Evolutionary conservation across 1,140 invertebrate species (phyloP).

Genomic region (Nylanderia fulva): DNA sequence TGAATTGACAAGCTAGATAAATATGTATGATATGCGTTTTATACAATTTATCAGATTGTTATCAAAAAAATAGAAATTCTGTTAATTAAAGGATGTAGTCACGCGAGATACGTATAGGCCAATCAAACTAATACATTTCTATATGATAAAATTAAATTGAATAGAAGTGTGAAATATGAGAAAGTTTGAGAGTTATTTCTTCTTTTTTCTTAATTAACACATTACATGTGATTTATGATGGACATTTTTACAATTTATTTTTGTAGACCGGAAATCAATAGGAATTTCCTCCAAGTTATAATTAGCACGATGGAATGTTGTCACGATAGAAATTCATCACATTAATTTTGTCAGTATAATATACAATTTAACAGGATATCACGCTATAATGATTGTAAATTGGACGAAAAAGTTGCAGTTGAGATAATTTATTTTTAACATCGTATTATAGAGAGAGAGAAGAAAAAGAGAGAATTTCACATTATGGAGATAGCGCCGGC

Average conservation of each 20-base stretch:
- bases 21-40: background rate
- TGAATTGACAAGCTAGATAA: background rate
- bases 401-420: background rate
- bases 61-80: background rate
- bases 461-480: background rate
- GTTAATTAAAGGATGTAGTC: background rate
- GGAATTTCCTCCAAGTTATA: background rate
- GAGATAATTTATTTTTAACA: background rate
- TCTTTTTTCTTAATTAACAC: background rate
- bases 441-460: background rate
- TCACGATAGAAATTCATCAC: background rate
- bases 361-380: background rate
- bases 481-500: background rate
- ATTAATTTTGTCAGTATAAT: background rate
- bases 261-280: background rate
- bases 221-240: background rate
- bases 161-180: background rate
- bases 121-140: background rate
- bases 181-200: background rate
- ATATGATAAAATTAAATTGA: background rate
- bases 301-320: background rate
- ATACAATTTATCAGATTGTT: background rate
- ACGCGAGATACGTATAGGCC: background rate
- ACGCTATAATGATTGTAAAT: background rate
- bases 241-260: background rate